phyloP scores from a whole-genome alignment of 2,113 vertebrate species.

The Alligator mississippiensis region DNA sequence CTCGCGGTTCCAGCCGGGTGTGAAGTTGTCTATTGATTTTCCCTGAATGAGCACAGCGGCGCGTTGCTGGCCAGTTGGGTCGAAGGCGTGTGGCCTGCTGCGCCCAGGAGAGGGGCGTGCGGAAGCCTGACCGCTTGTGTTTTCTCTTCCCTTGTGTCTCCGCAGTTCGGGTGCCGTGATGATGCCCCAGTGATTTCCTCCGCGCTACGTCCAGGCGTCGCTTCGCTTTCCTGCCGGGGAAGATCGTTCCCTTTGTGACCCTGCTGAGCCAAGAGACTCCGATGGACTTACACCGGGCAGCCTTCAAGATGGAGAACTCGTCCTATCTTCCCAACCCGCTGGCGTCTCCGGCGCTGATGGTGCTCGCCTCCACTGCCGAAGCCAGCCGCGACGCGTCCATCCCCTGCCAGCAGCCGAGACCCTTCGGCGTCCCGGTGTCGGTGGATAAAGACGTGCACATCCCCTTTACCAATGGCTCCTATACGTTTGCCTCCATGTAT shows the following conservation, averaged over 20 bases:
- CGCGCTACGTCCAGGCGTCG: slow-evolving; percentile 61
- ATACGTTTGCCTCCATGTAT: slow-evolving; percentile 99
- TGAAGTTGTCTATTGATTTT: slow-evolving; percentile 83
- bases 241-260: slow-evolving; percentile 75
- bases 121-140: slow-evolving; percentile 61
- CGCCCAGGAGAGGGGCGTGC: slow-evolving; percentile 42
- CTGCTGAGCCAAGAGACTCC: slow-evolving; percentile 80
- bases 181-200: slow-evolving; percentile 77
- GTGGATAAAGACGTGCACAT: slow-evolving; percentile 98
- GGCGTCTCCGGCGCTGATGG: slow-evolving; percentile 98
- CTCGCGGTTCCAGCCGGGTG: slow-evolving; percentile 74
- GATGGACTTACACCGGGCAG: slow-evolving; percentile 99
- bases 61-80: slow-evolving; percentile 58
- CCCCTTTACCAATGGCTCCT: slow-evolving; percentile 98
- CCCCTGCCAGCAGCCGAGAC: slow-evolving; percentile 95
- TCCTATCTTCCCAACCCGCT: slow-evolving; percentile 98
- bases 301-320: slow-evolving; percentile 99
- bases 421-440: slow-evolving; percentile 96
- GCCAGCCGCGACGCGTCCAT: slow-evolving; percentile 97
- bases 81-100: slow-evolving; percentile 65
- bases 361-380: slow-evolving; percentile 97
- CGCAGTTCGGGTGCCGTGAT: slow-evolving; percentile 74
- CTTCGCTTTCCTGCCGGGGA: slow-evolving; percentile 77
- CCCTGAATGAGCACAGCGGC: slow-evolving; percentile 73
- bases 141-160: slow-evolving; percentile 68